Percentiles rank a stretch among this genome's conserved stretches.
Evolutionary conservation across 1,140 invertebrate genomes (phyloP).

Genomic region (Hesperophylax magnus): DNA sequence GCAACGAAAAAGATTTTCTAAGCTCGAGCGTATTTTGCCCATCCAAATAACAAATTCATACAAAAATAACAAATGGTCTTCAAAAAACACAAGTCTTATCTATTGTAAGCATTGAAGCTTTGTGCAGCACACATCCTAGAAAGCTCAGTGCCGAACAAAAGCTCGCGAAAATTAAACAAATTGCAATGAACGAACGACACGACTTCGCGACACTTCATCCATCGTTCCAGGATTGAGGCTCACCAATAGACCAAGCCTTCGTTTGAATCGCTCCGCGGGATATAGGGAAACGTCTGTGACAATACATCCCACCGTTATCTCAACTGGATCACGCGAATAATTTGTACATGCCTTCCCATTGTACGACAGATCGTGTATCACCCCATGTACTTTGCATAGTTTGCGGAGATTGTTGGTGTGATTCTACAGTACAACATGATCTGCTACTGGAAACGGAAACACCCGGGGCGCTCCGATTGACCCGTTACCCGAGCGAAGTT

Average conservation of each 20-base stretch:
- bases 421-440: constrained; percentile 13
- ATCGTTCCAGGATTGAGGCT: no score
- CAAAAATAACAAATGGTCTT: no score
- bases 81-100: no score
- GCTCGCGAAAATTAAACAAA: constrained; percentile 16
- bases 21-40: no score
- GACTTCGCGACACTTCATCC: constrained; percentile 3
- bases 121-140: no score
- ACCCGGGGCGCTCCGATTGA: not conserved
- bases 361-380: constrained; percentile 31
- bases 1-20: no score
- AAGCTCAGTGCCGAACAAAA: not conserved
- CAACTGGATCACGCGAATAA: constrained; percentile 24
- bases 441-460: not conserved
- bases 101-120: no score
- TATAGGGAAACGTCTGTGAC: constrained; percentile 26
- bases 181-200: constrained; percentile 6
- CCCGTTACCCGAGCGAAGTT: not conserved
- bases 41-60: no score
- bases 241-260: no score
- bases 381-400: constrained; percentile 21
- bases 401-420: constrained; percentile 13
- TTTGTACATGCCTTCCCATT: constrained; percentile 25
- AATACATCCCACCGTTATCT: constrained; percentile 26
- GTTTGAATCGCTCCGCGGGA: not conserved